These are phyloP conservation scores for Pseudotriccus pelzelni DNA, from an alignment of 2,797 vertebrate species.

Conservation along the genomic window DNA sequence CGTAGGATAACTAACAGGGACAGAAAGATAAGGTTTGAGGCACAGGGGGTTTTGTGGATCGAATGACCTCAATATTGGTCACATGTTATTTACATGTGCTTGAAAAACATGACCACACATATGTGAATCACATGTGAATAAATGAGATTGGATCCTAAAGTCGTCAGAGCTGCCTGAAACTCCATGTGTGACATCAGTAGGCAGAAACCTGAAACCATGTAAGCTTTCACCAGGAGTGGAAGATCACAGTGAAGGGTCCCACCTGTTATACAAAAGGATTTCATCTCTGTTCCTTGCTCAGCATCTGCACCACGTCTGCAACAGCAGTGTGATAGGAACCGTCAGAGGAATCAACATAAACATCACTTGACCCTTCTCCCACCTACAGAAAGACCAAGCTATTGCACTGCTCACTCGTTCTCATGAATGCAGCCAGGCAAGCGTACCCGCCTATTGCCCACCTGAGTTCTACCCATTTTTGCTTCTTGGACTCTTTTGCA, in stretches of 20 bases:
- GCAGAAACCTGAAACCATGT: background rate
- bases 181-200: background rate
- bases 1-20: background rate
- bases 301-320: accelerated
- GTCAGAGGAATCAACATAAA: background rate
- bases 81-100: slow-evolving; percentile 14
- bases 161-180: slow-evolving; percentile 39
- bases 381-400: background rate
- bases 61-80: background rate
- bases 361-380: background rate
- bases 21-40: slow-evolving; percentile 27
- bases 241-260: background rate
- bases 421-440: background rate
- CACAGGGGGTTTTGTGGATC: slow-evolving; percentile 15
- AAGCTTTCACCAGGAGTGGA: background rate
- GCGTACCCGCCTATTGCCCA: background rate
- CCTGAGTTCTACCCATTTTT: background rate
- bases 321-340: background rate
- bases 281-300: background rate
- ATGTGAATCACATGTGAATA: slow-evolving; percentile 19
- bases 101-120: background rate
- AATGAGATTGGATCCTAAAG: slow-evolving; percentile 10
- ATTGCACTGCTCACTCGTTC: background rate
- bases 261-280: background rate
- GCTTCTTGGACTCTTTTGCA: background rate